Base-by-base conservation (phyloP, 2,797 vertebrate species). In the Gastrophryne carolinensis region DNA sequence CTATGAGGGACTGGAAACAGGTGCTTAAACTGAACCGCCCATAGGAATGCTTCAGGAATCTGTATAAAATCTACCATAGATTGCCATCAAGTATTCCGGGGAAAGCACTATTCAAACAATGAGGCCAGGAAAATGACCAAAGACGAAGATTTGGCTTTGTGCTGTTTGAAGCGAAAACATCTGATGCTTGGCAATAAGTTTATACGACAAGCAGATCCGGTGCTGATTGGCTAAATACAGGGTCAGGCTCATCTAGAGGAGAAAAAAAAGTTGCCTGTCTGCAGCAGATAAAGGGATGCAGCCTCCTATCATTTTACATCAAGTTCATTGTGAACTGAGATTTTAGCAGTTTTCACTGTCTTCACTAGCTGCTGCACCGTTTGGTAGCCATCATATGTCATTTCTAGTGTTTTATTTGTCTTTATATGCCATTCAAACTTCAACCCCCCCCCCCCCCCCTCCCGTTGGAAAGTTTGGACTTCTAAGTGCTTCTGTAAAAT, bases 121-220 rank as follows among this genome's bases (percentile, higher is more conserved):
- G 83, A 76, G 84, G 81, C 84, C 79, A 86, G 86, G 81, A 86
- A 84, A 88, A 89, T 91, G 93, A 95, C 94, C 95, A 96, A 97
- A 96, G 95, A 96, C 77, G 79, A 86, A 85, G 85, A 87, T 84
- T 85, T 86, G 86, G 85, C 84, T 86, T 81, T 86, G 84, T 86
- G 89, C 87, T 83, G 83, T 87, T 84, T 78, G 76, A 79, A 86
- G 74, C 66, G 72, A 72, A 83, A 81, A 81, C 75, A 71, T 60
- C 73, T 78, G 80, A 30, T 79, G 78, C 81, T 85, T 81, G 89
- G 89, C 89, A 90, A 89, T 91, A 90, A 85, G 82, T 81, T 54
- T 83, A 82, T 78, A 58, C 76, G 72, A 79, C 34, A 0, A 83
- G 79, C 80, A 65, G 64, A 72, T 34, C 13, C 65, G 3, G 41